These are phyloP conservation scores for Globodera ellingtonae DNA, from an alignment of 1,140 invertebrate species.

Conservation along the genomic window DNA sequence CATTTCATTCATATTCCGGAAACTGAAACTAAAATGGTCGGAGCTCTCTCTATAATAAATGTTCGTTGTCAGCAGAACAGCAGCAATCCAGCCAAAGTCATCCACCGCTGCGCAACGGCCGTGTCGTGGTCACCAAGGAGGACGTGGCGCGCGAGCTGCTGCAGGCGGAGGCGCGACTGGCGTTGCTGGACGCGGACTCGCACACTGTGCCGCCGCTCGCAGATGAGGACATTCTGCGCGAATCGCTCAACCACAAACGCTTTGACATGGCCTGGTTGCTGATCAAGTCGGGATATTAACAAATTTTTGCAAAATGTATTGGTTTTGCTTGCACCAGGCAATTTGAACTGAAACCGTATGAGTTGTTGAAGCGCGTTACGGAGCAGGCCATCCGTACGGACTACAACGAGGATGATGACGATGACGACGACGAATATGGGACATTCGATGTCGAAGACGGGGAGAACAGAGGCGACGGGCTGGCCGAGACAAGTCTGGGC, in stretches of 20 bases:
- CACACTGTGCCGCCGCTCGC: constrained; percentile 37
- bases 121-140: constrained; percentile 25
- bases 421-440: background rate
- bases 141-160: constrained; percentile 42
- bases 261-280: constrained; percentile 52
- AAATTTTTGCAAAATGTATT: background rate
- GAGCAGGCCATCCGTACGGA: constrained; percentile 36
- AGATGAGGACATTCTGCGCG: constrained; percentile 37
- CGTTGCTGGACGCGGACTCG: constrained; percentile 34
- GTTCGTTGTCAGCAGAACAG: background rate
- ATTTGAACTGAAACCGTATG: constrained; percentile 37
- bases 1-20: no score
- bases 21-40: no score
- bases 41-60: background rate
- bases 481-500: background rate
- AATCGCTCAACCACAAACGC: constrained; percentile 44
- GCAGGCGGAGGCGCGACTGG: constrained; percentile 44
- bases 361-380: constrained; percentile 33
- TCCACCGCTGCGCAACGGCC: constrained; percentile 15
- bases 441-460: background rate
- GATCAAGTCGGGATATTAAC: constrained; percentile 26
- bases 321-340: constrained; percentile 25
- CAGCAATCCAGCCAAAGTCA: no score
- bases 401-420: background rate
- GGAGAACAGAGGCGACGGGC: background rate